phyloP scores from a whole-genome alignment of 2,888 invertebrate species.

The Nowickia ferox region DNA sequence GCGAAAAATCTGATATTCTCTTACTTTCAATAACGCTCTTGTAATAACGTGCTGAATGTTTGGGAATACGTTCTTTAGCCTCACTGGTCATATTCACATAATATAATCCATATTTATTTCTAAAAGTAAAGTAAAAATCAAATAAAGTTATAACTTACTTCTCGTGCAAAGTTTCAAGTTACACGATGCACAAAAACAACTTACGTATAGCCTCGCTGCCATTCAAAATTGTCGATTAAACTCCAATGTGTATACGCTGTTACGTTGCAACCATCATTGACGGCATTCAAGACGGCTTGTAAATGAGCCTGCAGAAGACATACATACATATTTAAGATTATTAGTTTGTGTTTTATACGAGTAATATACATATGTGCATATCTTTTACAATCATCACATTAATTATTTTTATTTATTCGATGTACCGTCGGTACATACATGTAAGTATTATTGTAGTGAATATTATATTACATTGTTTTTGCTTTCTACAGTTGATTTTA shows the following conservation, averaged over 20 bases:
- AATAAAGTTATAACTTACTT: constrained; percentile 35
- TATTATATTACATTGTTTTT: too few relatives aligned
- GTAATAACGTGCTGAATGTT: constrained; percentile 84
- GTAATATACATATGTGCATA: background rate
- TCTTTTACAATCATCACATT: too few relatives aligned
- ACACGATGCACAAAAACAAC: constrained; percentile 54
- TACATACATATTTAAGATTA: background rate
- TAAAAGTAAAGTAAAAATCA: constrained; percentile 45
- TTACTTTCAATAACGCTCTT: constrained; percentile 72
- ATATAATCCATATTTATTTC: constrained; percentile 87
- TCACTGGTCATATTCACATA: constrained; percentile 87
- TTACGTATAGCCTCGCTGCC: constrained; percentile 79
- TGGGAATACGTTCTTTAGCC: constrained; percentile 85
- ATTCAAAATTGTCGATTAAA: constrained; percentile 80
- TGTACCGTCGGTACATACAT: background rate
- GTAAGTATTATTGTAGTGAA: too few relatives aligned
- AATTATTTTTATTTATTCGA: too few relatives aligned
- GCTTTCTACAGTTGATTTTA: too few relatives aligned
- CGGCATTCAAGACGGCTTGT: constrained; percentile 76
- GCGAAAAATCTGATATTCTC: constrained; percentile 62
- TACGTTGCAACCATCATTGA: constrained; percentile 78
- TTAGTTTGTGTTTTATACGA: background rate
- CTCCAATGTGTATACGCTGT: constrained; percentile 78
- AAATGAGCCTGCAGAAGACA: constrained; percentile 75
- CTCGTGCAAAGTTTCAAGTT: constrained; percentile 23